phyloP scores from a whole-genome alignment of 2,113 vertebrate species.

The Globicephala melas region DNA sequence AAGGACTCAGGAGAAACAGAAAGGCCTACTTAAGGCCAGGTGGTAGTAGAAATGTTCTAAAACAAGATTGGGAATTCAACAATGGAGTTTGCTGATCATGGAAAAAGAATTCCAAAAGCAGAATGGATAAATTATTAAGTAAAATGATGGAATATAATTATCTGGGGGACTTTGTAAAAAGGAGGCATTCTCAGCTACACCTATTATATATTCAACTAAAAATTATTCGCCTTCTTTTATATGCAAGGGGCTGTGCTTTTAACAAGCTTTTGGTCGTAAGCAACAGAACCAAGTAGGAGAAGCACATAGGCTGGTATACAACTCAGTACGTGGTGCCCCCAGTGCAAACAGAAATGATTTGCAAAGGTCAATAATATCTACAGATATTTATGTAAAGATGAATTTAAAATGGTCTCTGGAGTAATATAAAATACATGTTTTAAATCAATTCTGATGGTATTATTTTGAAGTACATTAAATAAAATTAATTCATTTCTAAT shows the following conservation, averaged over 20 bases:
- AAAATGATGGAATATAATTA: not conserved
- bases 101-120: not conserved
- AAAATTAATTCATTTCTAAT: conserved; percentile 31
- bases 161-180: not conserved
- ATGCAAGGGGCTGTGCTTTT: fast-evolving
- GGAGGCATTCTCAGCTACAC: too few species aligned
- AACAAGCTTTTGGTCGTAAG: not conserved
- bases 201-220: not conserved
- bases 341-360: not conserved
- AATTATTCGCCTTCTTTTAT: not conserved
- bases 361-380: not conserved
- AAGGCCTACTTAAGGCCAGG: not conserved
- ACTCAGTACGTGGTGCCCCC: fast-evolving
- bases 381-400: not conserved
- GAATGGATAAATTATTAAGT: not conserved
- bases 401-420: not conserved
- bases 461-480: not conserved
- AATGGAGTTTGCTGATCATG: not conserved
- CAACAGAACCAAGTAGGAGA: not conserved
- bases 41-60: not conserved
- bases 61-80: not conserved
- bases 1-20: too few species aligned
- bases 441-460: not conserved
- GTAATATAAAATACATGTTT: not conserved
- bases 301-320: too few species aligned